Evolutionary conservation across 2,113 vertebrate genomes (phyloP).

Genomic region (Leptosomus discolor): DNA sequence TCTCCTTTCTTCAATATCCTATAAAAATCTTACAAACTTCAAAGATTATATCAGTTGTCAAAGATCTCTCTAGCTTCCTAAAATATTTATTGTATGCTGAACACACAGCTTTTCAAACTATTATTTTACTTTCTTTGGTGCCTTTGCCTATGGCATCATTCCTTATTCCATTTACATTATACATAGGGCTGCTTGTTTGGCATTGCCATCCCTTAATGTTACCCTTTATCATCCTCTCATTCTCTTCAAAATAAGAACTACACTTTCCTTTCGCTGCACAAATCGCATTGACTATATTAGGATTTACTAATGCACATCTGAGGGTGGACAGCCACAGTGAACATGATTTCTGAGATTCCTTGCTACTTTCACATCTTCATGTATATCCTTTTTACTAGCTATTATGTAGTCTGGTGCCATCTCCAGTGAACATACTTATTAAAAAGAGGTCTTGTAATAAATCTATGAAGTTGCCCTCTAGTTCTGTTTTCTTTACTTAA

Average conservation of each 20-base stretch:
- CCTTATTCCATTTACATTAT: not conserved
- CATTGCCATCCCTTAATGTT: not conserved
- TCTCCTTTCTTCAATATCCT: not conserved
- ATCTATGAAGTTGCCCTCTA: not conserved
- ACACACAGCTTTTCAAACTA: not conserved
- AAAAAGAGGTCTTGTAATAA: not conserved
- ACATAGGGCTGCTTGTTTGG: not conserved
- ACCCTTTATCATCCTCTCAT: not conserved
- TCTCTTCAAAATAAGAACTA: not conserved
- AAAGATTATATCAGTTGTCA: not conserved
- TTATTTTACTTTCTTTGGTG: not conserved
- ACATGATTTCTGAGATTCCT: not conserved
- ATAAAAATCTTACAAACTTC: not conserved
- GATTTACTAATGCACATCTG: not conserved
- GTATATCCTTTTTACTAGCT: not conserved
- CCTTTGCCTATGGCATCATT: not conserved
- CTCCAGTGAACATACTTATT: not conserved
- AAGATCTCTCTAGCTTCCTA: not conserved
- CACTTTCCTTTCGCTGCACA: not conserved
- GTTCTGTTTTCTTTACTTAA: slow-evolving; percentile 1
- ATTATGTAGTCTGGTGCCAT: not conserved
- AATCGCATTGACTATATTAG: not conserved
- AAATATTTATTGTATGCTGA: not conserved
- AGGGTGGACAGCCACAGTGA: not conserved
- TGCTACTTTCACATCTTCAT: not conserved